Base-by-base conservation (phyloP, 2,113 vertebrate genomes). In the Pholis gunnellus region DNA sequence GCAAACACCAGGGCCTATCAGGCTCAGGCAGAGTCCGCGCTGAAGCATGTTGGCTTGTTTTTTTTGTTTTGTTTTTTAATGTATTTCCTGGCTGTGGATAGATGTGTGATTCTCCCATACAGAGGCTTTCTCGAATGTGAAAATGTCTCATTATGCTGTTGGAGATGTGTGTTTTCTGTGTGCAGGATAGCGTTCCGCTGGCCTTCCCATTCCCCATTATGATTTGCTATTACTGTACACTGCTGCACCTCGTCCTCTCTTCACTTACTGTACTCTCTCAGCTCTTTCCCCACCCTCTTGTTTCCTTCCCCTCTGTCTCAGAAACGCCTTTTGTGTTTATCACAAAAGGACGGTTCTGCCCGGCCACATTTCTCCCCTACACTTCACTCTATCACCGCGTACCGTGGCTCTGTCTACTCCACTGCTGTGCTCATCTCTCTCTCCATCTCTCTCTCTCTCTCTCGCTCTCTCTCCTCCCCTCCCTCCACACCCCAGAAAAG, bases 31-130 rank as follows among this genome's bases (percentile, higher is more conserved):
- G 56, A 85, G 72, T 79, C 88, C 84, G 91, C 77, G 85, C 7
- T 18, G 69, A 69, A 46, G 52, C 50, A 71, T 81, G 84, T 80
- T 71, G 65, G 85, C 72, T 87, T 78, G 88, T 91, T 90, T 91
- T 70, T 83, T 40, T 40, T 40, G 34, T n/a, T n/a, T n/a, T n/a
- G n/a, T n/a, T n/a, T n/a, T n/a, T n/a, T n/a, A 6, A 40, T 91
- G 82, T 73, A 56, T 85, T 75, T 84, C 54, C 76, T 81, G 79
- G 60, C 66, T 52, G 42, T 50, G 79, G 67, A 34, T 48, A 72
- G 54, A 78, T 56, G 11, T 65, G 57, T 60, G 42, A 74, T 66
- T 75, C 46, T 81, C 36, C 68, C 61, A 78, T 73, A 75, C 82
- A 81, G 11, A 56, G 25, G 20, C 36, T 40, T 83, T 40, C 72